A percentile compares a stretch with the other conserved stretches of the same genome.
Conservation (phyloP, 2,888 invertebrate species). For the Chirona hameri region DNA sequence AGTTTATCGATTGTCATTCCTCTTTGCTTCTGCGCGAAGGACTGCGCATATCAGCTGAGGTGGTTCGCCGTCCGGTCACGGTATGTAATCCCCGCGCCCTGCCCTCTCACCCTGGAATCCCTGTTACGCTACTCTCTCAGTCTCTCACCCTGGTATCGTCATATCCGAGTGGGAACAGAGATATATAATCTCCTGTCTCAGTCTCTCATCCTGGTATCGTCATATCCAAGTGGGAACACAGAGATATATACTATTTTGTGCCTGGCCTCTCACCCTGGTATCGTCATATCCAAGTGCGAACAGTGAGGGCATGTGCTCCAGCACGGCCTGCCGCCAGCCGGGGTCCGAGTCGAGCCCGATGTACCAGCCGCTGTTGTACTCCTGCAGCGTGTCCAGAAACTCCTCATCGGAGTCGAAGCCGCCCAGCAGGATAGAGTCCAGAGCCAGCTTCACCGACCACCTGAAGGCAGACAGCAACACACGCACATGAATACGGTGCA, state of each 20-base stretch:
- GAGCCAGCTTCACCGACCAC: constrained; percentile 49
- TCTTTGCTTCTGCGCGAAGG: too few relatives aligned
- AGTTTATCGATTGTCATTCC: too few relatives aligned
- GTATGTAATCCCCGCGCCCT: too few relatives aligned
- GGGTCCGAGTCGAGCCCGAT: constrained; percentile 47
- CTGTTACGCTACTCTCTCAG: background rate
- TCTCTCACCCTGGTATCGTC: constrained; percentile 40
- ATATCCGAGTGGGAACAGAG: constrained; percentile 45
- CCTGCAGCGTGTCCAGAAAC: constrained; percentile 46
- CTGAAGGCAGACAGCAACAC: constrained; percentile 38
- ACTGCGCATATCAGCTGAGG: too few relatives aligned
- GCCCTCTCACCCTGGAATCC: too few relatives aligned
- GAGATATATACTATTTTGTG: too few relatives aligned
- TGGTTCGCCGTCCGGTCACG: too few relatives aligned
- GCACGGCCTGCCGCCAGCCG: constrained; percentile 47
- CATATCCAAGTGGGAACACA: constrained; percentile 46
- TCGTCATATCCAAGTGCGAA: constrained; percentile 44
- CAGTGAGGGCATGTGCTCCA: constrained; percentile 45
- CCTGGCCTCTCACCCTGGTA: too few relatives aligned
- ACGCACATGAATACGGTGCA: too few relatives aligned
- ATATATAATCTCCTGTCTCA: too few relatives aligned
- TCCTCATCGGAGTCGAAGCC: constrained; percentile 43
- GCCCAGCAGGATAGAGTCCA: constrained; percentile 50
- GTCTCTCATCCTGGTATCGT: too few relatives aligned
- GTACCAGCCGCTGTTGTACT: constrained; percentile 48